Evolutionary conservation across 92 coral and sea anemone species (phyloP).

Genomic region (Epizoanthus scotinus): DNA sequence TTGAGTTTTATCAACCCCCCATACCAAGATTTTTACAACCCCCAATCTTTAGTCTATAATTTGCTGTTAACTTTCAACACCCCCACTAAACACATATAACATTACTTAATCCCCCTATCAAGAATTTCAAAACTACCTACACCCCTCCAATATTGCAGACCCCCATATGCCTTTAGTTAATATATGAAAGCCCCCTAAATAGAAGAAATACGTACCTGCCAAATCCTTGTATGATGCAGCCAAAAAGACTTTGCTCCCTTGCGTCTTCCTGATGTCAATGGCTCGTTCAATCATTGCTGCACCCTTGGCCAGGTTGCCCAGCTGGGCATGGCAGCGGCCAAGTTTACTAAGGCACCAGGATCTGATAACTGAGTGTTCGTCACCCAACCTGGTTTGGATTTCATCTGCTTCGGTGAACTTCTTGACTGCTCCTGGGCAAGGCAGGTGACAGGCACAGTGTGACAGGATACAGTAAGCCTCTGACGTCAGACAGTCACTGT

Average conservation of each 20-base stretch:
- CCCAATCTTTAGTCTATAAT: too few species aligned
- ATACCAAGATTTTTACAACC: too few species aligned
- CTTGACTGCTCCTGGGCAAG: conserved; percentile 89
- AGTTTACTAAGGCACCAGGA: conserved; percentile 86
- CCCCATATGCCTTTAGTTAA: too few species aligned
- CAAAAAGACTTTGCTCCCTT: conserved; percentile 57
- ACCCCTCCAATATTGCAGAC: too few species aligned
- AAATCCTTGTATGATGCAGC: conserved; percentile 87
- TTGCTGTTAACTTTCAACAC: too few species aligned
- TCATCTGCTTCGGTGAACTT: conserved; percentile 83
- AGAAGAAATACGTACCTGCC: conserved; percentile 80
- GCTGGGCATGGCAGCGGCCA: conserved; percentile 81
- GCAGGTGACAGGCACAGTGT: conserved; percentile 93
- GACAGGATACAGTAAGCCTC: conserved; percentile 90
- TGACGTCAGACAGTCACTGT: conserved; percentile 80
- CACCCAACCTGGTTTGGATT: conserved; percentile 73
- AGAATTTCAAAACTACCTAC: too few species aligned
- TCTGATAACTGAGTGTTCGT: conserved; percentile 65
- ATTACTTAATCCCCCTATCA: too few species aligned
- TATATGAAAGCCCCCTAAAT: too few species aligned
- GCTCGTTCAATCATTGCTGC: conserved; percentile 67
- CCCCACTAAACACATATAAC: too few species aligned
- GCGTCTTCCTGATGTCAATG: conserved; percentile 64
- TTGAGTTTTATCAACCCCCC: too few species aligned
- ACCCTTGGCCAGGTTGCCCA: conserved; percentile 67